Percentiles rank a stretch among this genome's conserved stretches.
phyloP scores from a whole-genome alignment of 2,797 vertebrate genomes.

The Loris lydekkerianus region DNA sequence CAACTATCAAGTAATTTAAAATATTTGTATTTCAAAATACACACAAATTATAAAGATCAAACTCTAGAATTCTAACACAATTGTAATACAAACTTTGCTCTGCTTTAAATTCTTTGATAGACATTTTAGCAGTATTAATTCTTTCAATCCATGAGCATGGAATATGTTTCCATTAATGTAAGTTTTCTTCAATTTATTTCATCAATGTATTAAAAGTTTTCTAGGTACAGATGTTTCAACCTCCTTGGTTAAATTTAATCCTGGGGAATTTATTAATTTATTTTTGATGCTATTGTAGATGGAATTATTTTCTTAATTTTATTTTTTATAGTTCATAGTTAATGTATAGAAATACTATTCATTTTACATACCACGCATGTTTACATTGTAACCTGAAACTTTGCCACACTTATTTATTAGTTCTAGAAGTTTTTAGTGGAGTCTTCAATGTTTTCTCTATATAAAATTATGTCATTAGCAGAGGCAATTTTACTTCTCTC shows the following conservation, averaged over 20 bases:
- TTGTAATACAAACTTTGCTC: not conserved
- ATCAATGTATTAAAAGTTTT: not conserved
- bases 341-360: not conserved
- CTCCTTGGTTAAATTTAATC: not conserved
- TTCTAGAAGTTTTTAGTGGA: not conserved
- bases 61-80: not conserved
- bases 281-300: not conserved
- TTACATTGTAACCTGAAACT: not conserved
- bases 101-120: not conserved
- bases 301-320: not conserved
- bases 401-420: not conserved
- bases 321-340: not conserved
- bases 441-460: not conserved
- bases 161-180: not conserved
- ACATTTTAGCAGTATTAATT: not conserved
- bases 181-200: not conserved
- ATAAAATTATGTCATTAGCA: not conserved
- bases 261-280: not conserved
- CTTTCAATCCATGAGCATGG: not conserved
- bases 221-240: not conserved
- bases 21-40: slow-evolving; percentile 3
- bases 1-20: slow-evolving; percentile 13
- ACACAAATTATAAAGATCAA: slow-evolving; percentile 7
- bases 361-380: not conserved
- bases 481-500: not conserved